Evolutionary conservation across 2,888 invertebrate species (phyloP).

Genomic region (Ametastegia equiseti): DNA sequence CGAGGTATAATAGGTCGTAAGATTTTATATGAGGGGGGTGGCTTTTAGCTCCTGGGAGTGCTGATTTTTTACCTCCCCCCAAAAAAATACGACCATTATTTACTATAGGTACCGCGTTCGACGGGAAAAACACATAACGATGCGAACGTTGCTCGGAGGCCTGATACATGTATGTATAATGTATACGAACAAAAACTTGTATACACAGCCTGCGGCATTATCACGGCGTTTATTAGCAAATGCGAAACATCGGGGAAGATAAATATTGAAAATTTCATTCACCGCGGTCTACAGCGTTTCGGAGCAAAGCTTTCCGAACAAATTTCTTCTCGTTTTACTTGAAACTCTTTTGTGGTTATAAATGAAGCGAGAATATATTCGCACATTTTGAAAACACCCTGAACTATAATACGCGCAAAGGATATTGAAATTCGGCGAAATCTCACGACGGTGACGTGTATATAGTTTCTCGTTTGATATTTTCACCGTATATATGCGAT

Average conservation of each 20-base stretch:
- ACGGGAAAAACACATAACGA: too few relatives aligned
- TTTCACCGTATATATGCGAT: background rate
- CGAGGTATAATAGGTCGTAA: background rate
- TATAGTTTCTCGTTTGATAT: background rate
- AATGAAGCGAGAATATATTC: background rate
- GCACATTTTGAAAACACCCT: too few relatives aligned
- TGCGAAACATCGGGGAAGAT: background rate
- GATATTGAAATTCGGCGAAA: too few relatives aligned
- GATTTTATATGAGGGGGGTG: background rate
- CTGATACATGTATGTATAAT: too few relatives aligned
- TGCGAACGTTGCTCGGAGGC: too few relatives aligned
- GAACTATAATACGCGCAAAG: too few relatives aligned
- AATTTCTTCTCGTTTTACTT: background rate
- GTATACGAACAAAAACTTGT: too few relatives aligned
- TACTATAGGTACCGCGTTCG: too few relatives aligned
- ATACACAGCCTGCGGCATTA: background rate
- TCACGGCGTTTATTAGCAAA: conserved; percentile 2
- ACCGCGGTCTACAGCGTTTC: background rate
- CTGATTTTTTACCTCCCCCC: background rate
- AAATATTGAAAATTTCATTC: background rate
- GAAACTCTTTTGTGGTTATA: background rate
- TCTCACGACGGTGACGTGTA: background rate
- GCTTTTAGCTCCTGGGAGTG: background rate
- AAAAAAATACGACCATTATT: too few relatives aligned
- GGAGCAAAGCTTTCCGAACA: background rate